Base-by-base conservation (phyloP, 2,888 invertebrate species). In the Argyresthia albistria region DNA sequence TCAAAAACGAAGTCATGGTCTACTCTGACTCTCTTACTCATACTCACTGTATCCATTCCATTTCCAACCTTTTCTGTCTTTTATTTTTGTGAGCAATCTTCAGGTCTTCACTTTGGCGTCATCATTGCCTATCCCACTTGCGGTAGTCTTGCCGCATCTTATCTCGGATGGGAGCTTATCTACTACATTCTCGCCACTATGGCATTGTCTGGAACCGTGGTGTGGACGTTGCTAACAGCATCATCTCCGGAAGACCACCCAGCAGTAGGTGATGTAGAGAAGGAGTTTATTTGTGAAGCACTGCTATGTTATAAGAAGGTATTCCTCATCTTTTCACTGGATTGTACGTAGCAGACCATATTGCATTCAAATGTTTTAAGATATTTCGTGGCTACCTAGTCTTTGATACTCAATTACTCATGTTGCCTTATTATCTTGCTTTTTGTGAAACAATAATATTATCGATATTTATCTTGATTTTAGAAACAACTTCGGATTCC, bases 91-190 rank as follows among this genome's bases (percentile, higher is more conserved):
- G 3, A 4, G 2, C 25, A 25, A 25, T 25, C 45, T 50, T 35
- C 16, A 50, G 49, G 49, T 12, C 6, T 53, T 10, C 39, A 53
- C 42, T 8, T 54, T 0, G 86, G 86, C 1, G 70, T 73, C 1
- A 63, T 79, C n/a, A 56, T 76, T 50, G 68, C 71, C 0, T 46
- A 81, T 0, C 81, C 82, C 0, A 47, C 77, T 43, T 66, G 74
- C 0, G 76, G 77, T 0, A 37, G 68, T 0, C 53, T 86, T 0
- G 64, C 73, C 1, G 60, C 68, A 35, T 58, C 71, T 0, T 61
- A 64, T 0, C 63, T 84, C 0, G 79, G 82, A 0, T 86, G 86
- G 86, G 80, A 82, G 61, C 63, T 86, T 43, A 63, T 83, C 6
- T 82, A 71, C 62, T 86, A 83, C 57, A 59, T 73, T 0, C 59